A percentile compares a stretch with the other conserved stretches of the same genome.
Evolutionary conservation across 2,888 invertebrate species (phyloP).

Genomic region (Lagria hirta): DNA sequence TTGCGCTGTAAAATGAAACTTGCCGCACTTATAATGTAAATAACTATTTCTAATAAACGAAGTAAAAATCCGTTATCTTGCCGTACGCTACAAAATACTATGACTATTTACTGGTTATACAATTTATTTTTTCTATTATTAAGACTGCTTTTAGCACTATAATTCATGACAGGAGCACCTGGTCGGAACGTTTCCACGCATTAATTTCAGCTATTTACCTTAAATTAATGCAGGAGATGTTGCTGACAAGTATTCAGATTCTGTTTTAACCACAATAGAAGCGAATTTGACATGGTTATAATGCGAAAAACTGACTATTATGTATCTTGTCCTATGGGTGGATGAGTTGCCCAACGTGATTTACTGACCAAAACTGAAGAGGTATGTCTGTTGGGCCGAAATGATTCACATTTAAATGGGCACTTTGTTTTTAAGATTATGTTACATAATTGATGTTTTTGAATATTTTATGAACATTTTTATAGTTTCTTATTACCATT

Average conservation of each 20-base stretch:
- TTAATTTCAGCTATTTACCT: constrained; percentile 27
- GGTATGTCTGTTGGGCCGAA: constrained; percentile 1
- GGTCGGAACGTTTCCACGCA: constrained; percentile 26
- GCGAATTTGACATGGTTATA: constrained; percentile 9
- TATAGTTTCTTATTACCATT: constrained; percentile 10
- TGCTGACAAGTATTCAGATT: constrained; percentile 15
- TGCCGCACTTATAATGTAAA: too few relatives aligned
- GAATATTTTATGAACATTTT: constrained; percentile 11
- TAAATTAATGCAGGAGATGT: constrained; percentile 21
- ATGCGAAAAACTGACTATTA: constrained; percentile 8
- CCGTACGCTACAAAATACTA: too few relatives aligned
- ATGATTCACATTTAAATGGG: constrained; percentile 11
- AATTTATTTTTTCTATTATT: constrained; percentile 8
- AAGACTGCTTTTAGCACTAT: constrained; percentile 14
- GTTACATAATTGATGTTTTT: constrained; percentile 21
- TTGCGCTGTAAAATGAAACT: too few relatives aligned
- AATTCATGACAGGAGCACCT: constrained; percentile 25
- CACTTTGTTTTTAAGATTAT: constrained; percentile 20
- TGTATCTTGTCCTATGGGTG: constrained; percentile 4
- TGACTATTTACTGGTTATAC: too few relatives aligned
- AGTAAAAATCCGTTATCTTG: too few relatives aligned
- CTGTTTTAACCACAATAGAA: constrained; percentile 3
- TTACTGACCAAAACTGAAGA: too few relatives aligned
- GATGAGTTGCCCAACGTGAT: constrained; percentile 10
- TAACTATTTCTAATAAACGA: too few relatives aligned